Evolutionary conservation across 2,797 vertebrate genomes (phyloP), one percentile per base, ranked within the genome.

Genomic region (Odontamblyopus rebecca): DNA sequence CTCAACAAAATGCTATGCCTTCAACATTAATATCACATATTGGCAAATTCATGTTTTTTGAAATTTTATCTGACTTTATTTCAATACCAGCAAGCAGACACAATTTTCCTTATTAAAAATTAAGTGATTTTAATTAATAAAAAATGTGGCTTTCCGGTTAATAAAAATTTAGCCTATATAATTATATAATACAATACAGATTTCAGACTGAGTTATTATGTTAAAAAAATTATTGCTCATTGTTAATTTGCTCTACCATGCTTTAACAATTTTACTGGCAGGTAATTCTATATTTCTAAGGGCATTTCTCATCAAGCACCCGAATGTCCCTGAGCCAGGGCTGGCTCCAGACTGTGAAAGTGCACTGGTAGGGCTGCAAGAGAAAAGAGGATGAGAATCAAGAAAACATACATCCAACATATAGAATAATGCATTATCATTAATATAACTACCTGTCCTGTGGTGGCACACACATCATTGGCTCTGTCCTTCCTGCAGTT

Each of bases 331-430:
- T 30, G 0, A 68, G 0, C 93, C 94, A 94, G 15, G 82, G 80
- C 2, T 53, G 57, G 69, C 8, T 85, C 89, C 84, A 91, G 77
- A 95, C 91, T 0, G 0, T 65, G 1, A 94, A 90, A 0, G 5
- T 79, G 85, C 94, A 94, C 64, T 1, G 0, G 73, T 78, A 82
- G 4, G 53, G 0, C 93, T 94, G 80, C 53, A 6, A 71, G 72
- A 30, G 53, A 68, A 71, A 38, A 74, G 50, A 56, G 1, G 1
- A 75, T 12, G 64, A 66, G 4, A 61, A 3, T 64, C 2, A 61
- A 18, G 27, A 15, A 30, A 60, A 60, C 54, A 26, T 53, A 7
- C 51, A 54, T 8, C 6, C 1, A 54, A n/a, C 19, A 59, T 5
- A 59, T 4, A 12, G 56, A 59, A 59, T 59, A 27, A 12, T 27